Conservation (phyloP, 1,140 invertebrate species). For the Cyclina sinensis region DNA sequence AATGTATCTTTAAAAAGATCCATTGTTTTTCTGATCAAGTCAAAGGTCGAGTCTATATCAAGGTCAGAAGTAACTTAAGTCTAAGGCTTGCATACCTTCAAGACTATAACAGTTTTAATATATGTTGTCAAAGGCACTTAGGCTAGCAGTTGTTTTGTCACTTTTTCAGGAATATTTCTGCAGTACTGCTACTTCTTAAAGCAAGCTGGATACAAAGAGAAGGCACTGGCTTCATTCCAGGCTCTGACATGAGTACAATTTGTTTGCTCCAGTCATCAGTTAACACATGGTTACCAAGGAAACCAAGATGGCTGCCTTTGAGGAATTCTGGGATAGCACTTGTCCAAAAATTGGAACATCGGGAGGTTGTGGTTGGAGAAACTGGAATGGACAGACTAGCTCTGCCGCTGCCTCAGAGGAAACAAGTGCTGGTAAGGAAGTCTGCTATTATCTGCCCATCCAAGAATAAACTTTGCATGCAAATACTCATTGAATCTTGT, state of each 20-base stretch:
- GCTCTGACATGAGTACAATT: conserved; percentile 88
- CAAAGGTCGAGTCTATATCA: no score
- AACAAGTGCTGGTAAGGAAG: not conserved
- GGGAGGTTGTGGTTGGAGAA: conserved; percentile 86
- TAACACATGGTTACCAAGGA: conserved; percentile 60
- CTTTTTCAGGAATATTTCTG: conserved; percentile 84
- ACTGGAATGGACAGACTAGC: conserved; percentile 73
- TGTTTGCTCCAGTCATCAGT: conserved; percentile 84
- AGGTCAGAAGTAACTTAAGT: no score
- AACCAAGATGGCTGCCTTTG: conserved; percentile 85
- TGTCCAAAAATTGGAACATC: conserved; percentile 87
- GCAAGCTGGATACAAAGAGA: conserved; percentile 87
- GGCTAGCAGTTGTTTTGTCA: conserved; percentile 73
- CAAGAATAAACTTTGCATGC: no score
- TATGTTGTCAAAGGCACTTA: no score
- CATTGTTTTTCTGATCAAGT: no score
- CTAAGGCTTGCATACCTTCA: no score
- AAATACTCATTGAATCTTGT: no score
- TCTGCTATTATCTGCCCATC: no score
- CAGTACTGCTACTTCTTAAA: conserved; percentile 86
- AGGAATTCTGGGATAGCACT: conserved; percentile 88
- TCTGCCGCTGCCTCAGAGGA: not conserved
- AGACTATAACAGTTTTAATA: no score
- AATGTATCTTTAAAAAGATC: no score
- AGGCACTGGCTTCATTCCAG: conserved; percentile 87